Evolutionary conservation across 2,113 vertebrate species (phyloP).

Genomic region (Sakesphorus luctuosus): DNA sequence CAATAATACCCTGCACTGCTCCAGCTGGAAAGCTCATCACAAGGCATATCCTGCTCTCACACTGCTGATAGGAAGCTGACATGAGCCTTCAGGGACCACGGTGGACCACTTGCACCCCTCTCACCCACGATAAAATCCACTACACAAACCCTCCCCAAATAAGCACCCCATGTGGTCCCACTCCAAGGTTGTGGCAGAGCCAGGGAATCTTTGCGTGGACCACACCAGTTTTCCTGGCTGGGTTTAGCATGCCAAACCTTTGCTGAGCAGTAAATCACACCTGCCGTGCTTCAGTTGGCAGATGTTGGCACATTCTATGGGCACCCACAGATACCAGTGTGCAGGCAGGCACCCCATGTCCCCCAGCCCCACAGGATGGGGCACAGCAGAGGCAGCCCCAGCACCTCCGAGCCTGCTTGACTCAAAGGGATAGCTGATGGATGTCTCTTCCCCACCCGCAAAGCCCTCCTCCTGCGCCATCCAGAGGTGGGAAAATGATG

Average conservation of each 20-base stretch:
- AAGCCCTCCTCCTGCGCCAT: neutral
- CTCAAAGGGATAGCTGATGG: neutral
- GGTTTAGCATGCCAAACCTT: neutral
- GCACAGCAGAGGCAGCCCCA: fast-evolving
- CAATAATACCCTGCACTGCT: neutral
- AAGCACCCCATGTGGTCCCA: fast-evolving
- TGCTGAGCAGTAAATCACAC: neutral
- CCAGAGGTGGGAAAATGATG: neutral
- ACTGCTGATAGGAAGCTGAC: fast-evolving
- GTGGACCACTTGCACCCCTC: neutral
- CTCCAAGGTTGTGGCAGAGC: neutral
- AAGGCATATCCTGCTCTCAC: neutral
- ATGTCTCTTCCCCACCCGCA: neutral
- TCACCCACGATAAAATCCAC: neutral
- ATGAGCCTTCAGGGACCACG: fast-evolving
- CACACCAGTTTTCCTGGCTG: neutral
- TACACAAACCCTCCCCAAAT: neutral
- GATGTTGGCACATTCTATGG: neutral
- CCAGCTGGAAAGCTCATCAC: constrained; percentile 31
- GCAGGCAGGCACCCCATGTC: neutral
- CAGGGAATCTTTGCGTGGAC: neutral
- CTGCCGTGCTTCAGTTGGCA: neutral
- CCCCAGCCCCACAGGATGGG: neutral
- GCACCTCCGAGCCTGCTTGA: neutral
- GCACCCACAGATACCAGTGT: neutral